Conservation (phyloP, 2,113 vertebrate genomes). For the Neomonachus schauinslandi region DNA sequence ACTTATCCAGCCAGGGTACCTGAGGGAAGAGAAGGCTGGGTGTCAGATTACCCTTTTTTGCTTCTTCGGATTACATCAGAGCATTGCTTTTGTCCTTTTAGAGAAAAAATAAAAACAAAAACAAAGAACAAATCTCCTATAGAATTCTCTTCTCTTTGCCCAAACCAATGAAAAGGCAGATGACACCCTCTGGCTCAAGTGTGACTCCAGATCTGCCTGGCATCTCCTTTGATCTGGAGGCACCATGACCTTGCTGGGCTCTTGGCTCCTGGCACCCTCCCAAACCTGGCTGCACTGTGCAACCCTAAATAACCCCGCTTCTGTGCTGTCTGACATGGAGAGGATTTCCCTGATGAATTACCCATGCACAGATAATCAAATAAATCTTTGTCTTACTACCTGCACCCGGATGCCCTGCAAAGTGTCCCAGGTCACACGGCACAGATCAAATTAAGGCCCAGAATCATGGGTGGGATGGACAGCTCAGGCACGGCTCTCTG, state of each 20-base stretch:
- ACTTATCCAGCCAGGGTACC: neutral
- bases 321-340: neutral
- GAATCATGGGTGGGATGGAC: conserved; percentile 66
- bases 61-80: neutral
- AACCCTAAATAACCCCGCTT: conserved; percentile 44
- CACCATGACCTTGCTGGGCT: neutral
- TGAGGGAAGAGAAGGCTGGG: neutral
- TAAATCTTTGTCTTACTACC: conserved; percentile 66
- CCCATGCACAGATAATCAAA: conserved; percentile 63
- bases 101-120: neutral
- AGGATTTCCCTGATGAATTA: conserved; percentile 71
- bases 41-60: neutral
- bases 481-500: neutral
- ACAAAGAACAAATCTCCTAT: neutral
- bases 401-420: conserved; percentile 62
- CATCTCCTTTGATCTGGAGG: neutral
- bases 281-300: accelerated
- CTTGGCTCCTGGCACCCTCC: conserved; percentile 18
- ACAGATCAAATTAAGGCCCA: conserved; percentile 69
- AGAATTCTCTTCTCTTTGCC: neutral
- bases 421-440: conserved; percentile 65
- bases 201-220: neutral
- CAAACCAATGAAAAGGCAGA: neutral
- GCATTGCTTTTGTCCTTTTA: neutral
- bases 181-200: neutral